Base-by-base conservation (phyloP, 2,797 vertebrate genomes). In the Podarcis lilfordi region DNA sequence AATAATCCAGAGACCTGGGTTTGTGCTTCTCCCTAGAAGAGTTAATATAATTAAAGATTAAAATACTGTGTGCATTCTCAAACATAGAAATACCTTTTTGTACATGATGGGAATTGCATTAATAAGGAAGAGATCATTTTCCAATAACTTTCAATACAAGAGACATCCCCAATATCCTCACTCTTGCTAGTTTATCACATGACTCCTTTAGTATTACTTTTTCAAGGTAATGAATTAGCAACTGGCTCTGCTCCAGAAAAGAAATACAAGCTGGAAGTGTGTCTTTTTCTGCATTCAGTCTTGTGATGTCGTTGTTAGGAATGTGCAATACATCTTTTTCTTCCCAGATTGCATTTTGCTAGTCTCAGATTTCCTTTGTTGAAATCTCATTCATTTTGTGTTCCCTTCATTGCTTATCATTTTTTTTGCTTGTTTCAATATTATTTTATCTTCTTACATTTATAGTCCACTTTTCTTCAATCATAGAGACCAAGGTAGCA, bases 21-120 rank as follows among this genome's bases (percentile, higher is more conserved):
- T 91, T 88, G n/a, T 91, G 68, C 89, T 90, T 89, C 94, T 95
- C 92, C 96, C 94, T 91, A 94, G 96, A 96, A 97, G 96, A 95
- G 96, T n/a, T 93, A 93, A 97, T 96, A 89, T 97, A 97, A 97
- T 97, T 97, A 97, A 97, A 97, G 97, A 97, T 97, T 97, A 97
- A 97, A 97, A 96, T 95, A 95, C 89, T 97, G 96, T 97, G 97
- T 97, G 96, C 97, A 95, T 97, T 97, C 96, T 96, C 94, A 95
- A 96, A 96, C 94, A 94, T 88, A 90, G 93, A 96, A 94, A 93
- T 94, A 90, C 94, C 94, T 96, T 95, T 93, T 93, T 74, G 92
- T 96, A 95, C 96, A 94, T 96, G 95, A 92, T 68, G 86, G 95
- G 96, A 96, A 95, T 97, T 96, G 89, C 89, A 92, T 97, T 97